Conservation (phyloP, 2,797 vertebrate genomes). For the Capromys pilorides region DNA sequence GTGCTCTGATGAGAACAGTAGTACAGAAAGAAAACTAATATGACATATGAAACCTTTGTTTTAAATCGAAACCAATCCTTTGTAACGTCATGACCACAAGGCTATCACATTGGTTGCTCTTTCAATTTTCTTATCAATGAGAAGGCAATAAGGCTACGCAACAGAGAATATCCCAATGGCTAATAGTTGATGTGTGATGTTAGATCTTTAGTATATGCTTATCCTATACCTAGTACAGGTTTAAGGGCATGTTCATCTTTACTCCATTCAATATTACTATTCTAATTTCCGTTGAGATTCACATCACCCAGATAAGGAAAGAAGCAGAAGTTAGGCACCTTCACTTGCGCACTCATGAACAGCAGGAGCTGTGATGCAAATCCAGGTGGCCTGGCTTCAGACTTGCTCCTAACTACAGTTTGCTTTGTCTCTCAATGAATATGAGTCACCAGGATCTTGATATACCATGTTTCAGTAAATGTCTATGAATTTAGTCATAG, state of each 20-base stretch:
- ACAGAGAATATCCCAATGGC: neutral
- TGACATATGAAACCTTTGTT: neutral
- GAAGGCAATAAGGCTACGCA: neutral
- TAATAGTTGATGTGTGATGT: neutral
- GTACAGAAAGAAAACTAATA: neutral
- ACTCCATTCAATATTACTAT: neutral
- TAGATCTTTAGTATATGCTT: neutral
- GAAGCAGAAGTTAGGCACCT: neutral
- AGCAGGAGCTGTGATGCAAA: neutral
- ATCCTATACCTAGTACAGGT: neutral
- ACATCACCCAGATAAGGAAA: neutral
- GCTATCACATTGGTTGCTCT: neutral
- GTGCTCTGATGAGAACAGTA: neutral
- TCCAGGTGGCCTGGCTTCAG: neutral
- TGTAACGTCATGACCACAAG: neutral
- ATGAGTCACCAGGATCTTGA: neutral
- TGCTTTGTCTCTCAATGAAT: constrained; percentile 30
- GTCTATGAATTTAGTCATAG: neutral
- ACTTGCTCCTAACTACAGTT: neutral
- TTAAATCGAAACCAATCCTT: neutral
- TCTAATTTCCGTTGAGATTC: neutral
- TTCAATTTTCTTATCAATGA: neutral
- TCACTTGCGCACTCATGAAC: neutral
- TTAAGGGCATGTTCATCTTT: neutral
- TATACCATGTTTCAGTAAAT: neutral